phyloP scores from a whole-genome alignment of 2,113 vertebrate genomes.

The Amphilophus citrinellus region DNA sequence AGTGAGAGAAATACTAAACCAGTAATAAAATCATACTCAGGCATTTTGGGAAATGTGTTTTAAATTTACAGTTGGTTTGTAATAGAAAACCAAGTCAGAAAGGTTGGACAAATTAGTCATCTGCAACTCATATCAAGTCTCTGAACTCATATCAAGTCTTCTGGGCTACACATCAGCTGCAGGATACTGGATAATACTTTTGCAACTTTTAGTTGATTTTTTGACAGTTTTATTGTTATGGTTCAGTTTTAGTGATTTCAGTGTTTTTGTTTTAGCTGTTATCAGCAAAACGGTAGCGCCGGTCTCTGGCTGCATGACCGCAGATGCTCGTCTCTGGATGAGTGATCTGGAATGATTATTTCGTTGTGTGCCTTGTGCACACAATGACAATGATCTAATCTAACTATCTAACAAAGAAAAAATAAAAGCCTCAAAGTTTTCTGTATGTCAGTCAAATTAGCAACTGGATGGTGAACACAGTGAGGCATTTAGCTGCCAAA shows the following conservation, averaged over 20 bases:
- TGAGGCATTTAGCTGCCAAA: background rate
- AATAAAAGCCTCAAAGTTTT: too few species aligned
- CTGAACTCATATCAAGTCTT: background rate
- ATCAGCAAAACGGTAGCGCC: too few species aligned
- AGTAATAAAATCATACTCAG: background rate
- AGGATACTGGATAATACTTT: background rate
- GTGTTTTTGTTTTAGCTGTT: too few species aligned
- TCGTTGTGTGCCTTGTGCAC: too few species aligned
- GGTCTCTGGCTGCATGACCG: too few species aligned
- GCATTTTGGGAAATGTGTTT: background rate
- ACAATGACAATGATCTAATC: too few species aligned
- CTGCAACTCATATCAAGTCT: constrained; percentile 1
- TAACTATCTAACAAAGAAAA: too few species aligned
- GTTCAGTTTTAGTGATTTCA: too few species aligned
- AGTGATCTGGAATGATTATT: too few species aligned
- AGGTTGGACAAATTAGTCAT: background rate
- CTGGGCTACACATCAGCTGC: background rate
- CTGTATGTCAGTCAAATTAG: too few species aligned
- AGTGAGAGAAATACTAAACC: background rate
- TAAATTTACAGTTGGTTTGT: background rate
- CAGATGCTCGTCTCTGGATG: too few species aligned
- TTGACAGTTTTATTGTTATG: background rate
- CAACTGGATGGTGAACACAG: background rate
- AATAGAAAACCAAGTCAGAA: background rate
- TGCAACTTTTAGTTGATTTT: background rate